Evolutionary conservation across 2,888 invertebrate species (phyloP), one percentile per base, ranked within the genome.

Genomic region (Xestia sexstrigata): DNA sequence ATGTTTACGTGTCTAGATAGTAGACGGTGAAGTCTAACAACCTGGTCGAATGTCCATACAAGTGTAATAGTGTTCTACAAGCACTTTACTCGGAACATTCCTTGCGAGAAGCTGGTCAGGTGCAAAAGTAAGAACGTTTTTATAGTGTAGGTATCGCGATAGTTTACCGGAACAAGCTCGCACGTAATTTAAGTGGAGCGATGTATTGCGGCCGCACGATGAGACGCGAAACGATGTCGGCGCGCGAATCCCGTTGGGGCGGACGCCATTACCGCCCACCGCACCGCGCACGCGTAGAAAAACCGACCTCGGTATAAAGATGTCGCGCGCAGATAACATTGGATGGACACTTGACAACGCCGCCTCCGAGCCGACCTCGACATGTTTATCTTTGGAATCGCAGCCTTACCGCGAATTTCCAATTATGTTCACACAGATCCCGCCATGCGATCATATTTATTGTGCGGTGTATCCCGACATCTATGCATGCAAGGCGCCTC

Each of bases 211-310:
- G 95, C 93, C 95, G 93, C 93, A 93, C 94, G 95, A 95, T 95
- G 95, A 95, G 95, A 95, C 95, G 95, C 94, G 94, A 95, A 95
- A 95, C 94, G 95, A 95, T 95, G 96, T 93, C 95, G 94, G 93
- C 92, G 93, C 94, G 93, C 92, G 92, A 94, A 95, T 96, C 95
- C 96, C 96, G 96, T 96, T 96, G 95, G 93, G 93, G 92, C 94
- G 95, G 95, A 95, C 95, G 93, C 95, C 92, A 95, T 95, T 95
- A 95, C 95, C 95, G 95, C 95, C 96, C 95, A 95, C 95, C 92
- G 93, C 94, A 94, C 90, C 90, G 93, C 94, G 94, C 94, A 94
- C 93, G 94, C 94, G 94, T 91, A 94, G 91, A 95, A 96, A 96
- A 96, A 95, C 93, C 93, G 94, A 95, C 94, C 94, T 92, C 91